Evolutionary conservation across 2,113 vertebrate genomes (phyloP), one percentile per base, ranked within the genome.

Genomic region (Paradoxurus hermaphroditus): DNA sequence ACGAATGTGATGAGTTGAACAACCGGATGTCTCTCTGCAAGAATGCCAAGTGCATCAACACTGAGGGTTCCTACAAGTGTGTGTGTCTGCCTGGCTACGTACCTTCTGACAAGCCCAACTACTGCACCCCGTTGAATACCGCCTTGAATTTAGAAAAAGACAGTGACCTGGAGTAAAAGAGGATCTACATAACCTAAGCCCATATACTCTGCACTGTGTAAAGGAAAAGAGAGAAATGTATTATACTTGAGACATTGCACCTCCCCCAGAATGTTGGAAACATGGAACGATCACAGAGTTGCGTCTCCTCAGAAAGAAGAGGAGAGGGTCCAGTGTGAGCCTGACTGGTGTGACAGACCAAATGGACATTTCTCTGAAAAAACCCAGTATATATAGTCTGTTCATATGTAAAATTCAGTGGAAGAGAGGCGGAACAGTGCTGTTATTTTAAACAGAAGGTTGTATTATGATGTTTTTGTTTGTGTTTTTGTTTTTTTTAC

Each of bases 21-120:
- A 99, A 96, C 86, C 99, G 99, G 93, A 99, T 99, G 99, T 99
- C 99, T 7, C 99, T 99, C 96, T 99, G 99, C 99, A 99, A 99
- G 98, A 99, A 99, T 0, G 99, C 99, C 92, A 99, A 99, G 86
- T 99, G 99, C 98, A 99, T 99, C 97, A 99, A 99, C 98, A 99
- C 99, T 0, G 99, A 99, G 89, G 99, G 99, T 53, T 99, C 99
- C 0, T 99, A 99, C 97, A 99, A 98, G 89, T 99, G 99, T 82
- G 96, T 99, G 98, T 99, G 99, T 97, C 99, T 99, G 97, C 99
- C 99, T 0, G 99, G 99, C 94, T 99, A 99, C 4, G 87, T 98
- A 5, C 98, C 98, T 81, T 99, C 99, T 0, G 99, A 99, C 97
- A 99, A 99, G 97, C 99, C 99, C 82, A 99, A 99, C 99, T 99